Evolutionary conservation across 2,797 vertebrate genomes (phyloP), one percentile per base, ranked within the genome.

Genomic region (Luscinia megarhynchos): DNA sequence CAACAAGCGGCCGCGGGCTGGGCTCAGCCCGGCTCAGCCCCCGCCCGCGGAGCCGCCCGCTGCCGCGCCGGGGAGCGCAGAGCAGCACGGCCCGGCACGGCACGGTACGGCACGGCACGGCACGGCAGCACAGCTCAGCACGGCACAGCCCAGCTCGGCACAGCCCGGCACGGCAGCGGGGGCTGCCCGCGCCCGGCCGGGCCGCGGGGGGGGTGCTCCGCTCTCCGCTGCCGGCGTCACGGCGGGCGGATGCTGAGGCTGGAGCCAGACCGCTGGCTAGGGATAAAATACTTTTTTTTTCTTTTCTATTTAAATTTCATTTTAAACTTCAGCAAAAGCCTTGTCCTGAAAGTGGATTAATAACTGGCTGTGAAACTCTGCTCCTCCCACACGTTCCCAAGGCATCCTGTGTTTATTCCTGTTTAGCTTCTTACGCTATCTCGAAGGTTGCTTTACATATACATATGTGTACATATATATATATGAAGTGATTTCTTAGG

Each of bases 321-420:
- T 79, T 91, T 86, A 81, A 91, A 93, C 83, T 95, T 90, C 46
- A 58, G 80, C 40, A n/a, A 77, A 86, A 94, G 34, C 74, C 51
- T 67, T 84, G 67, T 82, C 63, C 77, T 93, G 81, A 29, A 38
- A 87, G 36, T 48, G 70, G 63, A 41, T 87, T 94, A 76, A 84
- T 79, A 84, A 53, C 20, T 5, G 24, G 22, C 36, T 70, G 30
- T 40, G 59, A 84, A 84, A 32, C 59, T 82, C 70, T 76, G 64
- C 15, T 41, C 34, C 48, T 90, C 57, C 80, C 41, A 30, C 61
- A 50, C 10, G 45, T 66, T 92, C 70, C 53, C 41, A 17, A 67
- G 29, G 19, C 67, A 20, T 87, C 81, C 62, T 63, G n/a, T 13
- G 3, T 82, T 76, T 90, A n/a, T 74, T 66, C 38, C 9, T 57